phyloP scores from a whole-genome alignment of 2,888 invertebrate species.

The Gryllus longicercus region DNA sequence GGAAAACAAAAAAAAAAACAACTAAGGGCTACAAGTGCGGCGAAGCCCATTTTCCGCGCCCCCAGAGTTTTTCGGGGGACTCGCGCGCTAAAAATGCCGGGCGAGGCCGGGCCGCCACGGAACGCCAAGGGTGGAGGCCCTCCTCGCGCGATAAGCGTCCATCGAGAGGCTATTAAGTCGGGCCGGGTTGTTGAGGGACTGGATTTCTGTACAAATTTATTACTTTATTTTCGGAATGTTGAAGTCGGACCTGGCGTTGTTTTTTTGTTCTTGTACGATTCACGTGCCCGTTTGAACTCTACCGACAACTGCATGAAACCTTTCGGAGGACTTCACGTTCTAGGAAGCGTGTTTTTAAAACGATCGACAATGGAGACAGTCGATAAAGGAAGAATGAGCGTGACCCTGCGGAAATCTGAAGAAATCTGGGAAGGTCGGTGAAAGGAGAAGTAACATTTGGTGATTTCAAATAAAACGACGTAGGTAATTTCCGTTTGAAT shows the following conservation, averaged over 20 bases:
- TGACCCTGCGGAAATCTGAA: background rate
- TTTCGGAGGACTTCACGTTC: background rate
- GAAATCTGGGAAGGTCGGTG: background rate
- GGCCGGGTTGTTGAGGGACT: background rate
- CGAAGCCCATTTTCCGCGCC: no score
- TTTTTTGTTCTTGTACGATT: background rate
- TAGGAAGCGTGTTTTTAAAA: background rate
- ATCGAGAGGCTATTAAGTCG: background rate
- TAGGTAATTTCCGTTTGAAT: no score
- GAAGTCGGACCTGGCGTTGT: background rate
- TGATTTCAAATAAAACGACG: no score
- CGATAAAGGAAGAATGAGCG: background rate
- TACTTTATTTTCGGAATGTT: constrained; percentile 2
- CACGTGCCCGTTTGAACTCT: background rate
- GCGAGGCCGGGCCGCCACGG: no score
- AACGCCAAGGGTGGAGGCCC: no score
- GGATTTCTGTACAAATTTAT: constrained; percentile 6
- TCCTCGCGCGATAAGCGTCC: background rate
- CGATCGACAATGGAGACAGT: background rate
- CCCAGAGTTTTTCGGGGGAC: no score
- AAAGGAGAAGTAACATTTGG: background rate
- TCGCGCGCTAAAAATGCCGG: no score
- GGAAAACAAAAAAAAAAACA: no score
- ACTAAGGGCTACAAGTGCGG: no score
- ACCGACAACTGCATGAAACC: background rate